phyloP scores from a whole-genome alignment of 2,113 vertebrate genomes.

The Xerus inauris region DNA sequence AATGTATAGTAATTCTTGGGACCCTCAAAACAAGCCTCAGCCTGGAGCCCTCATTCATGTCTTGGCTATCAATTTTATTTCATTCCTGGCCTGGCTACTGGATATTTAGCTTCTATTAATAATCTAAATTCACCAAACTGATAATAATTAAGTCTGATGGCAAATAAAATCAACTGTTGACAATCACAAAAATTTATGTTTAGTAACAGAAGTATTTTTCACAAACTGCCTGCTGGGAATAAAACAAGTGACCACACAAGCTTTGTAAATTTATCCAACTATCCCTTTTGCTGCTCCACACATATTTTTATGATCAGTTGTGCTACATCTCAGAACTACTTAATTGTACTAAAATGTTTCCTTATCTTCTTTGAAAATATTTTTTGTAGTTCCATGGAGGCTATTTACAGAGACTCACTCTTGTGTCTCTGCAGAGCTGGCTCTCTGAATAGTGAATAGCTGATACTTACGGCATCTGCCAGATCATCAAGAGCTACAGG shows the following conservation, averaged over 20 bases:
- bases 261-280: neutral
- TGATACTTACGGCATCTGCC: neutral
- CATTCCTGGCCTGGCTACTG: no score
- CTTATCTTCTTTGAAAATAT: constrained; percentile 3
- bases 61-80: no score
- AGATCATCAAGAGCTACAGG: neutral
- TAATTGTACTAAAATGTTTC: neutral
- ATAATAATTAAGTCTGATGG: neutral
- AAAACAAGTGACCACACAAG: neutral
- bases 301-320: neutral
- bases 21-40: neutral
- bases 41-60: neutral
- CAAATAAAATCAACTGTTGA: neutral
- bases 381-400: neutral
- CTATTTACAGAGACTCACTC: neutral
- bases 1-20: neutral
- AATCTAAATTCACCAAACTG: neutral
- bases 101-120: no score
- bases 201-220: neutral
- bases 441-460: neutral
- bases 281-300: neutral
- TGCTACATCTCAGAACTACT: neutral
- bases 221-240: neutral
- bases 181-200: neutral
- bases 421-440: neutral